Conservation (phyloP, 2,113 vertebrate species). For the Cephalopterus ornatus region DNA sequence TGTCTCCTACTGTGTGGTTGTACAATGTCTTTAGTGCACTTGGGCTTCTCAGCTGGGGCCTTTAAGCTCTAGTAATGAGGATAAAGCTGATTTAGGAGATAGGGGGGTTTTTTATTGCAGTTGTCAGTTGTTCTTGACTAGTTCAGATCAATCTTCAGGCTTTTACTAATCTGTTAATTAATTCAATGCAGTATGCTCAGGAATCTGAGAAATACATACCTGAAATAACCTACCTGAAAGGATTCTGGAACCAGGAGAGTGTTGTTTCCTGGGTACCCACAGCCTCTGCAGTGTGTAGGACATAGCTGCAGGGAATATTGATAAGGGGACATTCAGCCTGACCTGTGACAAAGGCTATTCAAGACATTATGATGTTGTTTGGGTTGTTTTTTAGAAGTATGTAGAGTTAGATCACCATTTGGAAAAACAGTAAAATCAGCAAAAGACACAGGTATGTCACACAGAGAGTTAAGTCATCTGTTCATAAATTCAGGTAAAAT, state of each 20-base stretch:
- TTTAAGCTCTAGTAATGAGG: not conserved
- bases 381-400: too few relatives aligned
- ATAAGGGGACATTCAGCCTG: not conserved
- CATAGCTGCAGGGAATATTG: fast-evolving
- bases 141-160: not conserved
- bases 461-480: not conserved
- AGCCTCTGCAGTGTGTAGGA: not conserved
- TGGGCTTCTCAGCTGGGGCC: not conserved
- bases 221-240: not conserved
- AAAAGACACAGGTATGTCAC: not conserved
- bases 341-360: not conserved
- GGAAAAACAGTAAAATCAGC: not conserved
- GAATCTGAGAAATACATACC: not conserved
- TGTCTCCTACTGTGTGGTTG: not conserved
- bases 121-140: not conserved
- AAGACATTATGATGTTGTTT: not conserved
- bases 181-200: not conserved
- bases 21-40: not conserved
- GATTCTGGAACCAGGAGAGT: not conserved
- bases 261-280: not conserved
- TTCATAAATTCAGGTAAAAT: not conserved
- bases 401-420: not conserved
- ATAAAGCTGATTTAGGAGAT: not conserved
- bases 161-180: not conserved
- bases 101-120: not conserved